These are phyloP conservation scores for Euclidia mi DNA, from an alignment of 2,888 invertebrate genomes.

Conservation along the genomic window DNA sequence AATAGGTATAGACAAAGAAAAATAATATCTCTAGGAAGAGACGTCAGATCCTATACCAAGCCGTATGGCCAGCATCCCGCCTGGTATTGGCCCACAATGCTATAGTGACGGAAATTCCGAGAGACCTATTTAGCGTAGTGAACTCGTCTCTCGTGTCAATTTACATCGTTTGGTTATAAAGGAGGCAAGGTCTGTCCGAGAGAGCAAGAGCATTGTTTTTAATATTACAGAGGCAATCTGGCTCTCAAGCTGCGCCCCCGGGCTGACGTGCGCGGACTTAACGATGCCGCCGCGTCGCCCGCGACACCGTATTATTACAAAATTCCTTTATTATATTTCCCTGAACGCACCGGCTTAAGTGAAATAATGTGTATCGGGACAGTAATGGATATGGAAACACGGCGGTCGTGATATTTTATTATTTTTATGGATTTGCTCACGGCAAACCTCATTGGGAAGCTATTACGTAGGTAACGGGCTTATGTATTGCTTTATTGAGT, in stretches of 20 bases:
- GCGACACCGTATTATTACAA: conserved; percentile 52
- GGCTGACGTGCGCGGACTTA: conserved; percentile 58
- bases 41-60: too few species aligned
- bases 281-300: conserved; percentile 36
- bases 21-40: too few species aligned
- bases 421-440: conserved; percentile 50
- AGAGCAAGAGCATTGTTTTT: conserved; percentile 55
- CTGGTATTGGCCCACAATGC: too few species aligned
- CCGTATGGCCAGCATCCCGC: too few species aligned
- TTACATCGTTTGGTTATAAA: conserved; percentile 1
- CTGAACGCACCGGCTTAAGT: conserved; percentile 56
- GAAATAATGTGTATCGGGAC: conserved; percentile 59
- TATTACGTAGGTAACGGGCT: conserved; percentile 20
- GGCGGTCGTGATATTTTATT: conserved; percentile 47
- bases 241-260: conserved; percentile 55
- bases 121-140: too few species aligned
- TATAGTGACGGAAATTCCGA: too few species aligned
- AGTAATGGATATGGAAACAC: conserved; percentile 57
- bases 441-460: conserved; percentile 28
- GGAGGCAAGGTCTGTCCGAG: conserved; percentile 6
- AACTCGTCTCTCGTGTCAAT: conserved; percentile 1
- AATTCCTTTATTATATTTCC: conserved; percentile 60
- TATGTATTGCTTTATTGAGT: conserved; percentile 3
- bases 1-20: too few species aligned
- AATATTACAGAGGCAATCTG: conserved; percentile 63